Conservation (phyloP, 2,797 vertebrate genomes). For the Tapera naevia region DNA sequence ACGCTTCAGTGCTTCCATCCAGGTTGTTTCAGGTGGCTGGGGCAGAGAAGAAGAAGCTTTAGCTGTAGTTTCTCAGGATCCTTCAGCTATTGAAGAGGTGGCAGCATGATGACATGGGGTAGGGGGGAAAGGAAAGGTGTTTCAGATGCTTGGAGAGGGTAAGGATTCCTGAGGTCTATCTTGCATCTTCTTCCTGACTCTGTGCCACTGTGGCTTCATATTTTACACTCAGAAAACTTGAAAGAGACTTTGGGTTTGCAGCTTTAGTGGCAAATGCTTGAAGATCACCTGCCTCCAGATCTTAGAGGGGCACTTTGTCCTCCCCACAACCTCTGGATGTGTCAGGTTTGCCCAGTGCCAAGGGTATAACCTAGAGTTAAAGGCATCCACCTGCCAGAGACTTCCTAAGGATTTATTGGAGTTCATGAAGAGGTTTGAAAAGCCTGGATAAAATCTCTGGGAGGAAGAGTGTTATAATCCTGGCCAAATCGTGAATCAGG, state of each 20-base stretch:
- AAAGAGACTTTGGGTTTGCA: neutral
- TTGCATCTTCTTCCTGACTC: neutral
- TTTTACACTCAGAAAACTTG: neutral
- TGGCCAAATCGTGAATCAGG: neutral
- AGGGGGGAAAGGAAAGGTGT: neutral
- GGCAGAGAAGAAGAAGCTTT: neutral
- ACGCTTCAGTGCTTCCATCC: neutral
- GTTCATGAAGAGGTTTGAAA: neutral
- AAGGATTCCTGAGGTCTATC: neutral
- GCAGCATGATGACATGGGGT: neutral
- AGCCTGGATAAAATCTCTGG: neutral
- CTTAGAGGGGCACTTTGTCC: neutral
- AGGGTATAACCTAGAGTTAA: neutral
- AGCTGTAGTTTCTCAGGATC: slow-evolving; percentile 4
- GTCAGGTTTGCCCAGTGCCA: neutral
- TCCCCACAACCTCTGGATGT: neutral
- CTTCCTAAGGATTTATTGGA: neutral
- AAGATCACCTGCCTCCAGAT: neutral
- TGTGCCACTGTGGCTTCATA: neutral
- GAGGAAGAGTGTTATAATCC: neutral
- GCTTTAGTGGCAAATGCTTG: neutral
- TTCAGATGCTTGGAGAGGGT: neutral
- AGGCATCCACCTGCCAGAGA: neutral
- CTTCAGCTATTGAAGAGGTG: neutral
- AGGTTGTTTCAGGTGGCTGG: neutral